Evolutionary conservation across 2,113 vertebrate genomes (phyloP).

Genomic region (Phrynocephalus versicolor): DNA sequence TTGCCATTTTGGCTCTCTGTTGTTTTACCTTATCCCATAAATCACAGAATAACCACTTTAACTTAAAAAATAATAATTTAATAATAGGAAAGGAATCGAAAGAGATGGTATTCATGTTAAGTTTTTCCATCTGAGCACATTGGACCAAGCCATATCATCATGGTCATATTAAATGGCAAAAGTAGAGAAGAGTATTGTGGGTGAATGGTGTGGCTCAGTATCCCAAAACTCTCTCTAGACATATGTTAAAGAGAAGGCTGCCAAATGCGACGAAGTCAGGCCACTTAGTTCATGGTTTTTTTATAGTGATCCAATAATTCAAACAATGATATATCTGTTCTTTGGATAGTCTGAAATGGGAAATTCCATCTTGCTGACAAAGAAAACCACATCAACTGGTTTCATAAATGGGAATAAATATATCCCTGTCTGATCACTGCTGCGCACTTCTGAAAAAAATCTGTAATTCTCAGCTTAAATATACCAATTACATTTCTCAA

Average conservation of each 20-base stretch:
- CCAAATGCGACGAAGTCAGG: background rate
- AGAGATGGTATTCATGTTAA: background rate
- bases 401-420: conserved; percentile 3
- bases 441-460: conserved; percentile 25
- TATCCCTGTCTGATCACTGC: background rate
- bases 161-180: background rate
- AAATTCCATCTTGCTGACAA: conserved; percentile 7
- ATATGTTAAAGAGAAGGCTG: background rate
- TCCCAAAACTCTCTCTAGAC: background rate
- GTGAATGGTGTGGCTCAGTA: background rate
- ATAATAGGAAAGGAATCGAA: background rate
- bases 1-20: background rate
- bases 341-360: conserved; percentile 5
- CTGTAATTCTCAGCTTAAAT: conserved; percentile 7
- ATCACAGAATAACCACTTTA: background rate
- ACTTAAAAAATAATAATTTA: no score
- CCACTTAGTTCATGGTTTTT: conserved; percentile 7
- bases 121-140: background rate
- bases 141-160: background rate
- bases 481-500: conserved; percentile 2
- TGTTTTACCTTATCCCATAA: background rate
- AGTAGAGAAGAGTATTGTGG: background rate
- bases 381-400: background rate
- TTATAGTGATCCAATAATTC: background rate
- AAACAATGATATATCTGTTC: background rate